Conservation (phyloP, 2,113 vertebrate genomes). For the Rhegmatorhina hoffmannsi region DNA sequence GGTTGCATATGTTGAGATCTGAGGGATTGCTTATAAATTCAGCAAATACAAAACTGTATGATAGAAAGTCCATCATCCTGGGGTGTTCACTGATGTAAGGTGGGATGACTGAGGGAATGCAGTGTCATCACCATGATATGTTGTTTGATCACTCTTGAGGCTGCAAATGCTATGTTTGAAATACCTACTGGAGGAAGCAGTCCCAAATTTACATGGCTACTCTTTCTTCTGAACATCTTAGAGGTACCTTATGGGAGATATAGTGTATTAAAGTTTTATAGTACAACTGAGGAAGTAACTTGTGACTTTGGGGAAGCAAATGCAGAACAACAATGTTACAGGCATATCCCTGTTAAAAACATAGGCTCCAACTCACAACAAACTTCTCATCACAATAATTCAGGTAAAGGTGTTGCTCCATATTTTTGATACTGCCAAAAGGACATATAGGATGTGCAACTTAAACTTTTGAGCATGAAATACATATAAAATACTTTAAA, state of each 20-base stretch:
- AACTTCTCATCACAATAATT: not conserved
- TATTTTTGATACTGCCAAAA: not conserved
- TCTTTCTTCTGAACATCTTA: not conserved
- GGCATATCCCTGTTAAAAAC: not conserved
- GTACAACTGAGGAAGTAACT: not conserved
- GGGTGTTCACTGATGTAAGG: not conserved
- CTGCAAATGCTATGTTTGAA: not conserved
- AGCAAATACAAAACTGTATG: not conserved
- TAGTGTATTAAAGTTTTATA: not conserved
- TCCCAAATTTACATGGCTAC: not conserved
- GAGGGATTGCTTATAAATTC: not conserved
- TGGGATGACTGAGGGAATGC: not conserved
- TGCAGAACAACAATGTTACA: not conserved
- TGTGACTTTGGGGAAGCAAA: not conserved
- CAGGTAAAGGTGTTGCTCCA: not conserved
- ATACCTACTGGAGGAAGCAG: not conserved
- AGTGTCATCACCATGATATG: not conserved
- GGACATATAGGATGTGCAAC: not conserved
- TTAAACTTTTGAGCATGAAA: not conserved
- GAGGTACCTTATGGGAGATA: not conserved
- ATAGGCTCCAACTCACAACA: not conserved
- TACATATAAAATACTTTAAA: not conserved
- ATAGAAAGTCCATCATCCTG: accelerated
- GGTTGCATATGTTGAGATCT: not conserved
- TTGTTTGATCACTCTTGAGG: not conserved